Conservation (phyloP, 1,140 invertebrate species). For the Oncopeltus fasciatus region DNA sequence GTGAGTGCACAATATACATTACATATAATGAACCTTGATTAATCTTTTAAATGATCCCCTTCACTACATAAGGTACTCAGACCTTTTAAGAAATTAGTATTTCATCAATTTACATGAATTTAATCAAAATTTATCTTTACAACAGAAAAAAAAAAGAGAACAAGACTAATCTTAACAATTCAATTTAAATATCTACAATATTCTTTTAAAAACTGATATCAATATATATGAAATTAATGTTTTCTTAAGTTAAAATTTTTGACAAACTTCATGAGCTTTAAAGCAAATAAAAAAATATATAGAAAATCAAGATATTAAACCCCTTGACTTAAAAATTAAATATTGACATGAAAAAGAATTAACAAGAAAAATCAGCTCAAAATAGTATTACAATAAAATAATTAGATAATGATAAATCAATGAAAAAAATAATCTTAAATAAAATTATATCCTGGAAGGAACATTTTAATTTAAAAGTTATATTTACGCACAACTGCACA, state of each 20-base stretch:
- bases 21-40: not conserved
- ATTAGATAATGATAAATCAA: no score
- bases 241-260: no score
- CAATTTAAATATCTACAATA: not conserved
- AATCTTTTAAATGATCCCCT: not conserved
- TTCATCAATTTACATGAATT: no score
- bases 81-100: no score
- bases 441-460: not conserved
- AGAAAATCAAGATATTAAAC: not conserved
- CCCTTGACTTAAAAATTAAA: no score
- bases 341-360: no score
- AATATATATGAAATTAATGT: no score
- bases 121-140: not conserved
- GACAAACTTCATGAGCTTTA: not conserved
- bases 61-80: no score
- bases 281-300: not conserved
- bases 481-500: not conserved
- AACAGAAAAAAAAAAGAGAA: not conserved
- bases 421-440: not conserved
- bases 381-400: no score
- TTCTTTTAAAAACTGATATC: not conserved
- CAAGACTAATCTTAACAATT: not conserved
- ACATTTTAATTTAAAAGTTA: not conserved
- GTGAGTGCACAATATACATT: conserved; percentile 18
- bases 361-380: no score